Evolutionary conservation across 2,888 invertebrate genomes (phyloP), one percentile per base, ranked within the genome.

Genomic region (Clepsis dumicolana): DNA sequence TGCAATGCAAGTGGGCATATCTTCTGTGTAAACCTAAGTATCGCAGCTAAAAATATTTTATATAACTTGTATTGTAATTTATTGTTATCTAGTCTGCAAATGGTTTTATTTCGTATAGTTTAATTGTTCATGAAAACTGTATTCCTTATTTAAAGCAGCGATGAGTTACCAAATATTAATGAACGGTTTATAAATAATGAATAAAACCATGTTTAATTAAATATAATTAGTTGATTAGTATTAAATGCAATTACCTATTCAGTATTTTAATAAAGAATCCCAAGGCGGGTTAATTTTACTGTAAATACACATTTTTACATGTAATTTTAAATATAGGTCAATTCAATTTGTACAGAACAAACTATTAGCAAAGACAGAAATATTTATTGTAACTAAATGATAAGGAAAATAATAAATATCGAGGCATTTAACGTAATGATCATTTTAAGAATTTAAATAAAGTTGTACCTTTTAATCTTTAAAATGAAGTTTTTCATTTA

Each of bases 121-220:
- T 14, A 12, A 61, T 27, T 44, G 38, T 50, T 60, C n/a, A 25
- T 61, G 14, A 54, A 50, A 32, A 32, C 21, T 32, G 27, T 38
- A 21, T 62, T 44, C 48, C 54, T 48, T 59, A 52, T 18, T 57
- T 29, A 38, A 29, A 60, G 21, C 62, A 62, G 67, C 67, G 62
- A 48, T 48, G 66, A 52, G 67, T 67, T 63, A 67, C 67, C 67
- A 67, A 67, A 67, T 67, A 63, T 67, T 63, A 27, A 59, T 59
- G 35, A 50, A 41, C n/a, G 60, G 61, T 53, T 24, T 60, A 38
- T 59, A 66, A 18, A 38, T 59, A 66, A 18, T 32, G 44, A 35
- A 35, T 38, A 32, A 48, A 50, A 44, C 0, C n/a, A 38, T 54
- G 16, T 62, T 32, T 32, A 24, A 32, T 24, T 18, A 14, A 41